A percentile compares a stretch with the other conserved stretches of the same genome.
Evolutionary conservation across 2,797 vertebrate genomes (phyloP).

Genomic region (Craterocephalus amniculus): DNA sequence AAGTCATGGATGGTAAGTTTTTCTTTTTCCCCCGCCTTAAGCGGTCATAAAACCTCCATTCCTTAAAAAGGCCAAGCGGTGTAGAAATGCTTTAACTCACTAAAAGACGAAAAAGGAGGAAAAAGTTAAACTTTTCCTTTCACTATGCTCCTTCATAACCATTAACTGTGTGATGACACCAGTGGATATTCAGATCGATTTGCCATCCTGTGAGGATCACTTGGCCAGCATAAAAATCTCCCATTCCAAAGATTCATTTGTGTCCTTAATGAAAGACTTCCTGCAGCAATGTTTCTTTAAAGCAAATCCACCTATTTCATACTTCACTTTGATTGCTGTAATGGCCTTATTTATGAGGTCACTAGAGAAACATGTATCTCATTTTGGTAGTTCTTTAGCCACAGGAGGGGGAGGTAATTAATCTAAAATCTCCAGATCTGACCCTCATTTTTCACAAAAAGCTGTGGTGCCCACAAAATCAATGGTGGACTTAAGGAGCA

Average conservation of each 20-base stretch:
- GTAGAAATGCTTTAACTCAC: constrained; percentile 46
- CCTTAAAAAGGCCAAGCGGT: constrained; percentile 29
- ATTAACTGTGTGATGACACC: constrained; percentile 81
- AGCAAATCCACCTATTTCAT: constrained; percentile 75
- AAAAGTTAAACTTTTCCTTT: constrained; percentile 58
- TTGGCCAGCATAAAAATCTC: constrained; percentile 60
- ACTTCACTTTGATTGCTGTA: constrained; percentile 76
- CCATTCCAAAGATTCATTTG: constrained; percentile 77
- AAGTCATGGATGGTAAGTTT: constrained; percentile 63
- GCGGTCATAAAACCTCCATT: constrained; percentile 50
- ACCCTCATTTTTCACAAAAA: constrained; percentile 71
- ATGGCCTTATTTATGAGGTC: constrained; percentile 80
- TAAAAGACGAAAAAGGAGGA: constrained; percentile 22
- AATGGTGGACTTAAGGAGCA: constrained; percentile 67
- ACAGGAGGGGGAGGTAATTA: constrained; percentile 58
- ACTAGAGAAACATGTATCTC: constrained; percentile 48
- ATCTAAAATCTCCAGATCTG: constrained; percentile 68
- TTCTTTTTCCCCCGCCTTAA: constrained; percentile 22
- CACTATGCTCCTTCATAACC: constrained; percentile 78
- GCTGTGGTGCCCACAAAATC: constrained; percentile 65
- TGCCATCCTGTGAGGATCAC: constrained; percentile 70
- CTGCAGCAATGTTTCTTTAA: constrained; percentile 68
- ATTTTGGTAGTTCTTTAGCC: constrained; percentile 48
- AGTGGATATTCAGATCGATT: constrained; percentile 84
- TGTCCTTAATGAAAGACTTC: constrained; percentile 78